phyloP scores from a whole-genome alignment of 2,888 invertebrate species.

The Gortyna flavago region DNA sequence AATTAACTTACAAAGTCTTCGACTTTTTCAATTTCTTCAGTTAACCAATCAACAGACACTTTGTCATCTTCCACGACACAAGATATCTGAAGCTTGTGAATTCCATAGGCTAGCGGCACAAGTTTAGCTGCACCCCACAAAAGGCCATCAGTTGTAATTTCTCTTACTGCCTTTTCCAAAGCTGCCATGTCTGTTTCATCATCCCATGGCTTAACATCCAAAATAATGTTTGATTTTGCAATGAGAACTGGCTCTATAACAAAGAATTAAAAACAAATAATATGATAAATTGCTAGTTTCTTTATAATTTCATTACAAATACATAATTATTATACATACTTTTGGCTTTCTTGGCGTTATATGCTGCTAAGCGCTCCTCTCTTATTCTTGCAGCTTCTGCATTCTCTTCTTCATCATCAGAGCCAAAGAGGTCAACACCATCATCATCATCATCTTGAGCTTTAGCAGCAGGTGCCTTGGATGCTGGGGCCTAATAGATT shows the following conservation, averaged over 20 bases:
- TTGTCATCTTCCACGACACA: conserved; percentile 99
- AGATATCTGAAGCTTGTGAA: conserved; percentile 97
- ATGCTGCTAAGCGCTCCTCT: conserved; percentile 96
- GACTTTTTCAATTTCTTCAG: conserved; percentile 95
- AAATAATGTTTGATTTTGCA: conserved; percentile 98
- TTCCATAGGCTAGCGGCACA: conserved; percentile 97
- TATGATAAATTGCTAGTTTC: neutral
- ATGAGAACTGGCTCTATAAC: conserved; percentile 94
- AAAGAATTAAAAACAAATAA: conserved; percentile 10
- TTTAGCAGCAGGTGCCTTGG: conserved; percentile 65
- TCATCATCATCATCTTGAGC: conserved; percentile 91
- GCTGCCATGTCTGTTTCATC: conserved; percentile 97
- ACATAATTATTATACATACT: conserved; percentile 86
- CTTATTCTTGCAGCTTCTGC: conserved; percentile 93
- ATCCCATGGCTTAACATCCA: conserved; percentile 98
- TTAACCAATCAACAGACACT: conserved; percentile 96
- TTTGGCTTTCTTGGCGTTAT: conserved; percentile 97
- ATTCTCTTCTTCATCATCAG: conserved; percentile 94
- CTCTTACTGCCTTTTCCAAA: conserved; percentile 95
- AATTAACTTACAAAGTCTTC: conserved; percentile 95
- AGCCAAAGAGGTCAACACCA: conserved; percentile 95
- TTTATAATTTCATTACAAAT: neutral
- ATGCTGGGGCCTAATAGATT: conserved; percentile 62
- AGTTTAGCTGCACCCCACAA: conserved; percentile 98
- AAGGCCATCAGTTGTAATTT: conserved; percentile 95